These are phyloP conservation scores for Drosophila nigricruria DNA, from an alignment of 2,888 invertebrate species.

Conservation along the genomic window DNA sequence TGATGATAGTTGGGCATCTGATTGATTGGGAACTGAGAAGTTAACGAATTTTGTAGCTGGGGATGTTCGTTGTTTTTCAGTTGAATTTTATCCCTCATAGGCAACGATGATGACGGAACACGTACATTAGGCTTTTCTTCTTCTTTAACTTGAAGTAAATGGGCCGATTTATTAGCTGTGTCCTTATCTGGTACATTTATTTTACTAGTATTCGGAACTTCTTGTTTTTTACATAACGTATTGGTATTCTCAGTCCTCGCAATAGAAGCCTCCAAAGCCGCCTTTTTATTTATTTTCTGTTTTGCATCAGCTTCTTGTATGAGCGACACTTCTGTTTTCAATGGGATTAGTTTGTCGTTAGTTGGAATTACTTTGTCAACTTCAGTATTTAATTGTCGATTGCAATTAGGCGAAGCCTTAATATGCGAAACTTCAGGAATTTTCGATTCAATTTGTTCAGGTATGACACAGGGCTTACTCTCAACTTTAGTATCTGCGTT, in stretches of 20 bases:
- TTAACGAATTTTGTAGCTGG: constrained; percentile 82
- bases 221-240: constrained; percentile 48
- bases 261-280: constrained; percentile 24
- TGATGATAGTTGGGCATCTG: constrained; percentile 90
- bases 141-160: constrained; percentile 78
- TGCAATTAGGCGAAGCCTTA: constrained; percentile 10
- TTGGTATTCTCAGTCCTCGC: constrained; percentile 37
- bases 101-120: constrained; percentile 37
- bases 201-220: constrained; percentile 33
- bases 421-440: constrained; percentile 10
- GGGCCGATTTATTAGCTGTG: constrained; percentile 32
- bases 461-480: neutral
- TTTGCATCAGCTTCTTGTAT: constrained; percentile 44
- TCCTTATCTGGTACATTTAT: constrained; percentile 53
- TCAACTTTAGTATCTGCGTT: constrained; percentile 8
- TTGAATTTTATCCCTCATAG: constrained; percentile 74
- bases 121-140: constrained; percentile 71
- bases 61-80: constrained; percentile 76
- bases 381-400: constrained; percentile 26
- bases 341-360: constrained; percentile 20
- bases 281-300: constrained; percentile 55
- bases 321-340: constrained; percentile 15
- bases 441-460: constrained; percentile 8
- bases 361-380: constrained; percentile 9
- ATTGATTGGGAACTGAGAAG: constrained; percentile 88